Evolutionary conservation across 2,888 invertebrate species (phyloP).

Genomic region (Pachymerium ferrugineum): DNA sequence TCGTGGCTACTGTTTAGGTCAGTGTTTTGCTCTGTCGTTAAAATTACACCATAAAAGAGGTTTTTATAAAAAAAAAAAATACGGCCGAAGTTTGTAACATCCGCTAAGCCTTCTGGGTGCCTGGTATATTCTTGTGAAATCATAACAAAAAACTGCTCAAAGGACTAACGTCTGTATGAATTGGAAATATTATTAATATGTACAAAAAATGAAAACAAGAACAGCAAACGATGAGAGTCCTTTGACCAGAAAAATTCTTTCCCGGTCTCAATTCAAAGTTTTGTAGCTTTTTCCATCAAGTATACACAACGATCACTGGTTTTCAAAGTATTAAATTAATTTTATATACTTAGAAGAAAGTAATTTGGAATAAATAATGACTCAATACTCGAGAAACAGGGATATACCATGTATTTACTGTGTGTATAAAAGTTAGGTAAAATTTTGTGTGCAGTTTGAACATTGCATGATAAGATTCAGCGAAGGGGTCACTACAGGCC

Average conservation of each 20-base stretch:
- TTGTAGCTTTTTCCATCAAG: conserved; percentile 18
- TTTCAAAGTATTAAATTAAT: conserved; percentile 27
- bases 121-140: conserved; percentile 29
- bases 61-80: conserved; percentile 1
- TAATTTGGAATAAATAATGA: neutral
- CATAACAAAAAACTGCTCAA: neutral
- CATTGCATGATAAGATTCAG: conserved; percentile 29
- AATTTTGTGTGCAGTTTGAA: conserved; percentile 31
- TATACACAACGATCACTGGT: conserved; percentile 1
- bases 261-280: conserved; percentile 24
- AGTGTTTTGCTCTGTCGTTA: conserved; percentile 34
- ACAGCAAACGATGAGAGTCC: neutral
- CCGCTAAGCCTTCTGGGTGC: conserved; percentile 33
- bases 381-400: conserved; percentile 24
- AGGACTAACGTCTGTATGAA: neutral
- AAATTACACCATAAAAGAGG: neutral
- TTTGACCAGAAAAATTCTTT: conserved; percentile 10
- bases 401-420: conserved; percentile 27
- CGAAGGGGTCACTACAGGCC: conserved; percentile 28
- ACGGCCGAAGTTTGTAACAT: conserved; percentile 28
- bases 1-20: conserved; percentile 31
- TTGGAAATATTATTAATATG: neutral
- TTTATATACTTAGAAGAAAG: conserved; percentile 12
- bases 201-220: neutral
- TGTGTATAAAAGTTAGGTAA: conserved; percentile 11